These are phyloP conservation scores for Phenacoccus solenopsis DNA, from an alignment of 1,140 invertebrate species.

Conservation along the genomic window DNA sequence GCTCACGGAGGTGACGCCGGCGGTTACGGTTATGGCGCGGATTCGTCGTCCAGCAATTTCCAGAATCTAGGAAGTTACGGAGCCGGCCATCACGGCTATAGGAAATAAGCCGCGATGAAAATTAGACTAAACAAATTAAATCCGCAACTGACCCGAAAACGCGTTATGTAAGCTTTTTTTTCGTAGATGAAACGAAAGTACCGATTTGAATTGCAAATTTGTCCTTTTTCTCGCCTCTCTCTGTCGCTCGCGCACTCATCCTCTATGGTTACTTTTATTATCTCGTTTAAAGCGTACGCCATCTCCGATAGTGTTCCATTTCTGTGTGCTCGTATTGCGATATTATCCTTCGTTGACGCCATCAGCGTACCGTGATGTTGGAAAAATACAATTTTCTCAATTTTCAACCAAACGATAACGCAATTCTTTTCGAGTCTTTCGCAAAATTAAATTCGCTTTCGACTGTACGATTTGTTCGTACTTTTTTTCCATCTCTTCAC, in stretches of 20 bases:
- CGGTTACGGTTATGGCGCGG: constrained; percentile 22
- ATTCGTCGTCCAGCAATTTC: constrained; percentile 26
- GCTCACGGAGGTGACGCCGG: constrained; percentile 21
- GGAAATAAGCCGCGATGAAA: background rate
- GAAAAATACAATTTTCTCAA: no score
- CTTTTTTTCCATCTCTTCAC: background rate
- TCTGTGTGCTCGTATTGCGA: no score
- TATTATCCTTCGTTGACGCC: no score
- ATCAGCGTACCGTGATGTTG: no score
- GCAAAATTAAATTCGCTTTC: background rate
- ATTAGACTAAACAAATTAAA: background rate
- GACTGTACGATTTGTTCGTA: background rate
- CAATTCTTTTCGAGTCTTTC: no score
- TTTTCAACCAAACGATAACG: no score
- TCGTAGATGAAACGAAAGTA: background rate
- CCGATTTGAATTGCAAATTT: background rate
- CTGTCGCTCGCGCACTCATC: no score
- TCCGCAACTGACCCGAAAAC: background rate
- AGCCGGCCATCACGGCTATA: constrained; percentile 25
- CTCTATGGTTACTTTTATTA: no score
- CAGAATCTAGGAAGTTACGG: constrained; percentile 20
- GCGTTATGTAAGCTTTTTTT: background rate
- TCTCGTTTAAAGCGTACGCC: no score
- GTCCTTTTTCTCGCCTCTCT: background rate
- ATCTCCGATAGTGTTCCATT: no score